Percentiles rank a stretch among this genome's conserved stretches.
phyloP scores from a whole-genome alignment of 2,797 vertebrate species.

The Bryconaethiops microstoma region DNA sequence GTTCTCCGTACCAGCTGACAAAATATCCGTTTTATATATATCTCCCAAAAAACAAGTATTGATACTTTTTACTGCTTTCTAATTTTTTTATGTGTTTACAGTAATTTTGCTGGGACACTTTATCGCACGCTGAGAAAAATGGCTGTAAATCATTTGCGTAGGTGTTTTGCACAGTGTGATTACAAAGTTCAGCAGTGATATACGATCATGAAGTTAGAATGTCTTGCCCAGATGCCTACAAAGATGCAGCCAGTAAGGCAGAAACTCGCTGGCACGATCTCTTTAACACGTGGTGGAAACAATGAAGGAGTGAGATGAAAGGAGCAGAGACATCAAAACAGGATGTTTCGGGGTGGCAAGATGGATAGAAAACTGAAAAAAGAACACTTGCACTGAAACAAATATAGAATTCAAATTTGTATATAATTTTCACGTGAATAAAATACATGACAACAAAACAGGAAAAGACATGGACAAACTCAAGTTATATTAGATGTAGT shows the following conservation, averaged over 20 bases:
- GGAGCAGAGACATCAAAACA: background rate
- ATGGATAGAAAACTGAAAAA: background rate
- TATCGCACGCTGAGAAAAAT: too few species aligned
- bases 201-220: background rate
- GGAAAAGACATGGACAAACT: background rate
- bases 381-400: background rate
- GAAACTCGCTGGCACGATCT: background rate
- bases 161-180: too few species aligned
- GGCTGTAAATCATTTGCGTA: too few species aligned
- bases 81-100: too few species aligned
- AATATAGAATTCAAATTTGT: background rate
- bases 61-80: too few species aligned
- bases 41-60: too few species aligned
- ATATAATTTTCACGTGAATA: background rate
- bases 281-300: background rate
- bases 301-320: background rate
- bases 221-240: background rate
- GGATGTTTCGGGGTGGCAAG: background rate
- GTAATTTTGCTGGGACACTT: too few species aligned
- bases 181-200: background rate
- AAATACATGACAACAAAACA: background rate
- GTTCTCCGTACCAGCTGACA: too few species aligned
- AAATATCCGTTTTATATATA: too few species aligned
- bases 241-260: background rate
- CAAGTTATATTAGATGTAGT: too few species aligned